Conservation (phyloP, 2,797 vertebrate genomes). For the Acrocephalus scirpaceus region DNA sequence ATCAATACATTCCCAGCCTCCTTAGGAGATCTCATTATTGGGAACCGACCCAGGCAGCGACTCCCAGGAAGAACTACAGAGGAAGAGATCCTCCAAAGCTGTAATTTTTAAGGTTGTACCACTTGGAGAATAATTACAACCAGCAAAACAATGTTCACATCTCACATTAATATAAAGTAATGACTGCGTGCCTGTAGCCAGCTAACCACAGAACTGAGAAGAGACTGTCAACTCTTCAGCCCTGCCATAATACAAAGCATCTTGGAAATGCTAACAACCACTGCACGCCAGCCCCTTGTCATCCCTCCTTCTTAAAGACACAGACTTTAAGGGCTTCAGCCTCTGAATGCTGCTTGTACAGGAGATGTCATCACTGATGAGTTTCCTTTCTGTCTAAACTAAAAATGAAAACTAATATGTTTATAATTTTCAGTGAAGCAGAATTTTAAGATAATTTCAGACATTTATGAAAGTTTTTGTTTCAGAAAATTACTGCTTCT, state of each 20-base stretch:
- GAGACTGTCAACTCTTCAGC: conserved; percentile 62
- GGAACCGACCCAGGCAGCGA: conserved; percentile 5
- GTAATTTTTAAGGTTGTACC: conserved; percentile 51
- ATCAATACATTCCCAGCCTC: conserved; percentile 3
- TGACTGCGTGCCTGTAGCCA: conserved; percentile 68
- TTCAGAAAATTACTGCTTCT: not conserved
- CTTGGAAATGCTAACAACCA: conserved; percentile 51
- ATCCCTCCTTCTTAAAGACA: conserved; percentile 57
- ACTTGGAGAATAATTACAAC: conserved; percentile 50
- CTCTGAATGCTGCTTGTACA: not conserved
- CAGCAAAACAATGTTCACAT: conserved; percentile 70
- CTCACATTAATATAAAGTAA: conserved; percentile 71
- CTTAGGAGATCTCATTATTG: conserved; percentile 48
- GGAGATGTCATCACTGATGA: not conserved
- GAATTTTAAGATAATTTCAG: not conserved
- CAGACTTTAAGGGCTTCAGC: not conserved
- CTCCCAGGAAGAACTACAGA: conserved; percentile 52
- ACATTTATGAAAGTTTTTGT: not conserved
- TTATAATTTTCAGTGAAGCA: not conserved
- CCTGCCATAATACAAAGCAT: conserved; percentile 58
- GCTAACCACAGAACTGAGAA: conserved; percentile 68
- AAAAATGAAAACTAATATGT: not conserved
- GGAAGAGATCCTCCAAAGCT: conserved; percentile 1
- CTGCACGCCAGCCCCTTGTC: conserved; percentile 44
- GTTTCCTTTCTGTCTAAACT: not conserved